These are phyloP conservation scores for Lutraria rhynchaena DNA, from an alignment of 1,140 invertebrate genomes.

Conservation along the genomic window DNA sequence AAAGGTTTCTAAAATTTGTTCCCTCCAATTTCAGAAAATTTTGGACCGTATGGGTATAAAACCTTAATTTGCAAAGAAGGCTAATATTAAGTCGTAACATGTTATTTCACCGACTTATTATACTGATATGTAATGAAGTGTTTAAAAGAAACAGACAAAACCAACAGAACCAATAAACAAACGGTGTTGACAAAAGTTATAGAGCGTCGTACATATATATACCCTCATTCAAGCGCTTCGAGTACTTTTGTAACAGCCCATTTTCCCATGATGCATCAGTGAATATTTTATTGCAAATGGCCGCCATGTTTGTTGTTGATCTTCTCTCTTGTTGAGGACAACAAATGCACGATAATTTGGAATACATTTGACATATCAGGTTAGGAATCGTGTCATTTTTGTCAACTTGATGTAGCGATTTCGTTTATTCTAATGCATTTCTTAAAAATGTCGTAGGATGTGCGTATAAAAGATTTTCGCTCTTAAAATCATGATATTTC, in stretches of 20 bases:
- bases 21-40: too few species aligned
- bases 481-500: neutral
- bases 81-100: too few species aligned
- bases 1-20: too few species aligned
- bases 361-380: neutral
- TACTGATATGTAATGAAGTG: too few species aligned
- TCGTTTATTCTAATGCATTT: neutral
- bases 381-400: neutral
- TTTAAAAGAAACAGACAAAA: too few species aligned
- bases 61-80: too few species aligned
- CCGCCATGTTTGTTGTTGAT: slow-evolving; percentile 62
- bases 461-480: neutral
- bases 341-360: neutral
- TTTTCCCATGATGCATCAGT: slow-evolving; percentile 46
- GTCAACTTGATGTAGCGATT: neutral
- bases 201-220: too few species aligned
- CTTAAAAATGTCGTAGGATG: neutral
- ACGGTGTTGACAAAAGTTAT: too few species aligned
- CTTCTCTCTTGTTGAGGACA: neutral
- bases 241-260: slow-evolving; percentile 15
- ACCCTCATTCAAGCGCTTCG: too few species aligned
- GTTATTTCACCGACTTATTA: too few species aligned
- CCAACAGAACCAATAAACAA: too few species aligned
- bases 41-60: too few species aligned
- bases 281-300: slow-evolving; percentile 53